phyloP scores from a whole-genome alignment of 2,113 vertebrate species.

The Cottus gobio region DNA sequence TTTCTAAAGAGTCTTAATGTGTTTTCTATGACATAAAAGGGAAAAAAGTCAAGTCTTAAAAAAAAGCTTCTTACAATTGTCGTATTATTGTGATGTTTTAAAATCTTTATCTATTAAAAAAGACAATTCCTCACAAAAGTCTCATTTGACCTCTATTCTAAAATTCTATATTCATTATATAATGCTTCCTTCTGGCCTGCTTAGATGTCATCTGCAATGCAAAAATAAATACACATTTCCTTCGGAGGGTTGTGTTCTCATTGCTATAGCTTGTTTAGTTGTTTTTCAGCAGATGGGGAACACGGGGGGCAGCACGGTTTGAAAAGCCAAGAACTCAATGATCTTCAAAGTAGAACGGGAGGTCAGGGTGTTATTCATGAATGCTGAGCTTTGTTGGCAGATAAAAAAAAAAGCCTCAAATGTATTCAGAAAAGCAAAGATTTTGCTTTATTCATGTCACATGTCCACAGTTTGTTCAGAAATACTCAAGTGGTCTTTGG shows the following conservation, averaged over 20 bases:
- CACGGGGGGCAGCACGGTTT: constrained; percentile 3
- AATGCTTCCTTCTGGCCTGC: background rate
- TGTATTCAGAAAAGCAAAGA: constrained; percentile 7
- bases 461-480: background rate
- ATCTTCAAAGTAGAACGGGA: constrained; percentile 26
- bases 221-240: constrained; percentile 38
- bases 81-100: background rate
- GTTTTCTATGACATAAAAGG: background rate
- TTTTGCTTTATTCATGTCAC: constrained; percentile 4
- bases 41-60: background rate
- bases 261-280: constrained; percentile 26
- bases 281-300: constrained; percentile 38
- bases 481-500: background rate
- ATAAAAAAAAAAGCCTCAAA: constrained; percentile 18
- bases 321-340: constrained; percentile 1
- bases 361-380: constrained; percentile 22
- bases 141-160: background rate
- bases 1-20: background rate
- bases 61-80: background rate
- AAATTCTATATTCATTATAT: background rate
- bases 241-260: background rate
- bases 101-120: background rate
- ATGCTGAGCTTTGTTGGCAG: constrained; percentile 10
- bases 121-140: background rate
- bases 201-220: constrained; percentile 9